phyloP scores from a whole-genome alignment of 2,797 vertebrate genomes.

The Varecia variegata region DNA sequence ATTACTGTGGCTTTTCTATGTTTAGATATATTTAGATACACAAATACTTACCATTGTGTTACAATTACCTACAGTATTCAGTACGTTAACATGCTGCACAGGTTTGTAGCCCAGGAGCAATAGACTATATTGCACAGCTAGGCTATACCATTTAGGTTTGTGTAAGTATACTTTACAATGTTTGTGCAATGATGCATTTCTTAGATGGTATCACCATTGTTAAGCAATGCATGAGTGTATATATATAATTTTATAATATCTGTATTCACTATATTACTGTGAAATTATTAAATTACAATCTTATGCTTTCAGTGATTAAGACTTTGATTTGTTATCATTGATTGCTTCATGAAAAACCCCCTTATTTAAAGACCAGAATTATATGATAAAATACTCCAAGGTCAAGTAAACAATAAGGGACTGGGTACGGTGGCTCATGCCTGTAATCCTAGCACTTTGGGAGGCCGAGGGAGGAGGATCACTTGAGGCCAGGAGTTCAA shows the following conservation, averaged over 20 bases:
- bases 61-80: neutral
- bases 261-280: neutral
- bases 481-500: neutral
- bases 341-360: neutral
- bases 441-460: neutral
- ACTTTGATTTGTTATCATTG: slow-evolving; percentile 6
- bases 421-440: neutral
- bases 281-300: neutral
- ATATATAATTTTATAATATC: neutral
- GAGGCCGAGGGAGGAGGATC: neutral
- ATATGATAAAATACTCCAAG: neutral
- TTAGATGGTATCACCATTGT: neutral
- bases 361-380: slow-evolving; percentile 38
- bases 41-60: neutral
- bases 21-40: neutral
- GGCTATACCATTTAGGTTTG: neutral
- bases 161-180: neutral
- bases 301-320: neutral
- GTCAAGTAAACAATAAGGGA: neutral
- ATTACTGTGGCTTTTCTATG: neutral
- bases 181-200: neutral
- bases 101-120: neutral
- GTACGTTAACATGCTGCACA: neutral
- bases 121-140: neutral
- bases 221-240: neutral